Evolutionary conservation across 1,140 invertebrate genomes (phyloP).

Genomic region (Ectropis grisescens): DNA sequence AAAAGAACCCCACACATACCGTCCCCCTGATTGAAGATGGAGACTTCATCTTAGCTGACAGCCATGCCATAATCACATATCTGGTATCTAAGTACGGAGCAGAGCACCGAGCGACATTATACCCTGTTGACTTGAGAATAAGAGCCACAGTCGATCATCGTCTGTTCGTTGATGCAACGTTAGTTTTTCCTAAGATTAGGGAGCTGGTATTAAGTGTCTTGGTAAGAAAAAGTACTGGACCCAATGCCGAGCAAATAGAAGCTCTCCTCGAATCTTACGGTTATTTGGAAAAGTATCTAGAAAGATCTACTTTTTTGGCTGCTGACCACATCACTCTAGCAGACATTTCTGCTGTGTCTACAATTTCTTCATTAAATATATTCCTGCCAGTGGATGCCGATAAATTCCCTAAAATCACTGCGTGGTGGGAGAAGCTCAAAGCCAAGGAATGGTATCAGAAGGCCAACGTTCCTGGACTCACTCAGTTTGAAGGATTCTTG

Average conservation of each 20-base stretch:
- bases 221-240: conserved; percentile 1
- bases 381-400: conserved; percentile 10
- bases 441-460: conserved; percentile 13
- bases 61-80: conserved; percentile 72
- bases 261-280: conserved; percentile 16
- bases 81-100: conserved; percentile 71
- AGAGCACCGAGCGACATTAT: conserved; percentile 58
- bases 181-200: conserved; percentile 36
- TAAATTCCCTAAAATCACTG: conserved; percentile 4
- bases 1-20: conserved; percentile 18
- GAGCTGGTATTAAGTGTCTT: background rate
- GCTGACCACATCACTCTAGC: conserved; percentile 38
- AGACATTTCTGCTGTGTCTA: conserved; percentile 40
- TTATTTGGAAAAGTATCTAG: conserved; percentile 20
- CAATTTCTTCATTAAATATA: conserved; percentile 18
- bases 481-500: no score
- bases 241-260: background rate
- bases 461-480: conserved; percentile 10
- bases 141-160: conserved; percentile 71
- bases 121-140: conserved; percentile 69
- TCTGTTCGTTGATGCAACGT: conserved; percentile 71
- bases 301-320: conserved; percentile 24
- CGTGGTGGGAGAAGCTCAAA: conserved; percentile 9
- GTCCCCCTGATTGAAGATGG: conserved; percentile 19
- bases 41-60: conserved; percentile 20